Evolutionary conservation across 2,888 invertebrate species (phyloP), one percentile per base, ranked within the genome.

Genomic region (Gymnosoma rotundatum): DNA sequence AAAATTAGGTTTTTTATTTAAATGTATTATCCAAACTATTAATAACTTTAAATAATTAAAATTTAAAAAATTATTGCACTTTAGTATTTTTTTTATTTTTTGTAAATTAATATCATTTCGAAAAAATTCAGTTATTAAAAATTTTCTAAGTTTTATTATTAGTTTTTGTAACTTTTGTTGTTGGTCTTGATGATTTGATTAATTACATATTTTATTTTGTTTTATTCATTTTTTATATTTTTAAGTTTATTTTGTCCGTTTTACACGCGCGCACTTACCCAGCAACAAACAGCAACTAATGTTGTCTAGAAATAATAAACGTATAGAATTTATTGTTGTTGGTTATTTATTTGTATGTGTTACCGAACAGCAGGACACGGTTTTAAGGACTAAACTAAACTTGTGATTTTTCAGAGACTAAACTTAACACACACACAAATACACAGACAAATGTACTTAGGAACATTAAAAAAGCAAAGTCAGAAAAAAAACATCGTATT

Each of bases 231-330:
- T 56, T 63, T 74, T 60, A 48, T 61, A 64, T 60, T 64, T 52
- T 82, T 6, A 32, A 7, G 32, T 82, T 69, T 72, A n/a, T n/a
- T 78, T 85, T 87, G 88, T 90, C 88, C 89, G 89, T 88, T 89
- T 88, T 87, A 88, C 88, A 89, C 90, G 89, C 91, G 90, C 91
- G 90, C 90, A 89, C 90, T 89, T 89, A 89, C 87, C 89, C 89
- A 90, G 89, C 90, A 90, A 90, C 90, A 90, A 91, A 90, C 90
- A 89, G 90, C 90, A 91, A 90, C 90, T 90, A 90, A 90, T 88
- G 88, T 90, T 89, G 90, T 89, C 81, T 84, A 84, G 84, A 78
- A 81, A 67, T 78, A 66, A 88, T 87, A 89, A 89, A 88, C 88
- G 70, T 76, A 72, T 82, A 72, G 70, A 76, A 76, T 76, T 73